Percentiles rank a stretch among this genome's conserved stretches.
These are phyloP conservation scores for Volucella zonaria DNA, from an alignment of 2,888 invertebrate species.

Conservation along the genomic window DNA sequence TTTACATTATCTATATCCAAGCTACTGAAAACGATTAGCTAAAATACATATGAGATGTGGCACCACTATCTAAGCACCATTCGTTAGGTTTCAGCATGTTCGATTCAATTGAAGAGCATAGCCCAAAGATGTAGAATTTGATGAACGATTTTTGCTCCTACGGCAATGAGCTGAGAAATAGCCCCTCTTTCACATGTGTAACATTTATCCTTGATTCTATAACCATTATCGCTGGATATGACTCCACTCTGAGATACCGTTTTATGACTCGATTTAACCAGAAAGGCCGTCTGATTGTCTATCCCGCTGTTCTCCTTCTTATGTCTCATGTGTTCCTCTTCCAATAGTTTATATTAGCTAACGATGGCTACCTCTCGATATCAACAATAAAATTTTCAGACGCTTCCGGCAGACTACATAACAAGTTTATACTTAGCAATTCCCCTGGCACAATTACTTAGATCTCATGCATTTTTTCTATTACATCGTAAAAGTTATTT, in stretches of 20 bases:
- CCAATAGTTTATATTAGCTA: conserved; percentile 40
- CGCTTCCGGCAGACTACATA: conserved; percentile 35
- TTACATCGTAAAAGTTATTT: conserved; percentile 48
- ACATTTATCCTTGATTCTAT: conserved; percentile 1
- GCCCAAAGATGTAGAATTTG: too few relatives aligned
- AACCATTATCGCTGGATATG: too few relatives aligned
- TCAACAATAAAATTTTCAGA: conserved; percentile 78
- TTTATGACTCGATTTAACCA: conserved; percentile 14
- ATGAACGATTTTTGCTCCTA: too few relatives aligned
- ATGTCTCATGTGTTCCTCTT: conserved; percentile 61
- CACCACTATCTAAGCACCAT: conserved; percentile 42
- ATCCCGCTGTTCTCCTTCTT: background rate
- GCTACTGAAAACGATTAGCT: background rate
- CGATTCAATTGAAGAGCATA: too few relatives aligned
- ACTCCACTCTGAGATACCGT: too few relatives aligned
- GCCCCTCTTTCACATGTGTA: conserved; percentile 26
- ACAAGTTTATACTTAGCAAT: conserved; percentile 42
- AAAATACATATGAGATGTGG: conserved; percentile 35
- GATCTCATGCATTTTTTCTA: conserved; percentile 75
- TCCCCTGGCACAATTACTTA: conserved; percentile 47
- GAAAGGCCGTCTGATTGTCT: conserved; percentile 14
- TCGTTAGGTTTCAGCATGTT: too few relatives aligned
- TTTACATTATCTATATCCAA: conserved; percentile 23
- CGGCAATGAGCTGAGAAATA: conserved; percentile 19
- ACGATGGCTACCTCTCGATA: conserved; percentile 50